Evolutionary conservation across 2,797 vertebrate genomes (phyloP).

Genomic region (Helicolenus hilgendorfi): DNA sequence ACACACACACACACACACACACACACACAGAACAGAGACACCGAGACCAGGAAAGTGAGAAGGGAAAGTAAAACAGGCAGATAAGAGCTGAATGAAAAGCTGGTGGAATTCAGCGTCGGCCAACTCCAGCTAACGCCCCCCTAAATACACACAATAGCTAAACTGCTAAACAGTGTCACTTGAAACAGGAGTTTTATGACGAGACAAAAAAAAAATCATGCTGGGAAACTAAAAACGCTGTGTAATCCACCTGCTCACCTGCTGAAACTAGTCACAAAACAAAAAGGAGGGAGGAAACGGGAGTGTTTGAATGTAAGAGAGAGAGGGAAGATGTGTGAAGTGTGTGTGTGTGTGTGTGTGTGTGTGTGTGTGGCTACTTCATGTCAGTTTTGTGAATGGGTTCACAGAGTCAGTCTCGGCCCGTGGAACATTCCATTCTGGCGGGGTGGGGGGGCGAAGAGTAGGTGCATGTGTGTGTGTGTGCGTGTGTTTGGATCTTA

Average conservation of each 20-base stretch:
- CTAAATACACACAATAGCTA: conserved; percentile 60
- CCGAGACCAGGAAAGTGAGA: conserved; percentile 51
- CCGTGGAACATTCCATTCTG: conserved; percentile 75
- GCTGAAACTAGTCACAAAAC: conserved; percentile 12
- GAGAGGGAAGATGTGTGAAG: not conserved
- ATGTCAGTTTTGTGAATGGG: conserved; percentile 73
- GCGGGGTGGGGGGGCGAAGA: not conserved
- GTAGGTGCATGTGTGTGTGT: not conserved
- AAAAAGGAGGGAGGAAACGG: not conserved
- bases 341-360: not conserved
- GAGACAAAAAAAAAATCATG: not conserved
- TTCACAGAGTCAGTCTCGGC: conserved; percentile 57
- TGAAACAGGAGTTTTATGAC: conserved; percentile 31
- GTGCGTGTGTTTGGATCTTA: conserved; percentile 18
- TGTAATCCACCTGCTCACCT: conserved; percentile 48
- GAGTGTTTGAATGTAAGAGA: not conserved
- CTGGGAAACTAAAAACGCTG: conserved; percentile 21
- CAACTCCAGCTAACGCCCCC: conserved; percentile 40
- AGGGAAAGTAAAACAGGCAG: conserved; percentile 43
- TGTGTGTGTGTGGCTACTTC: not conserved
- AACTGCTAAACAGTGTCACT: conserved; percentile 53
- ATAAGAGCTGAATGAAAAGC: conserved; percentile 71
- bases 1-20: not conserved
- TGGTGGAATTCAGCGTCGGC: conserved; percentile 45
- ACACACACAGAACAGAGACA: not conserved